A percentile compares a stretch with the other conserved stretches of the same genome.
phyloP scores from a whole-genome alignment of 2,888 invertebrate species.

The Strigamia maritima region DNA sequence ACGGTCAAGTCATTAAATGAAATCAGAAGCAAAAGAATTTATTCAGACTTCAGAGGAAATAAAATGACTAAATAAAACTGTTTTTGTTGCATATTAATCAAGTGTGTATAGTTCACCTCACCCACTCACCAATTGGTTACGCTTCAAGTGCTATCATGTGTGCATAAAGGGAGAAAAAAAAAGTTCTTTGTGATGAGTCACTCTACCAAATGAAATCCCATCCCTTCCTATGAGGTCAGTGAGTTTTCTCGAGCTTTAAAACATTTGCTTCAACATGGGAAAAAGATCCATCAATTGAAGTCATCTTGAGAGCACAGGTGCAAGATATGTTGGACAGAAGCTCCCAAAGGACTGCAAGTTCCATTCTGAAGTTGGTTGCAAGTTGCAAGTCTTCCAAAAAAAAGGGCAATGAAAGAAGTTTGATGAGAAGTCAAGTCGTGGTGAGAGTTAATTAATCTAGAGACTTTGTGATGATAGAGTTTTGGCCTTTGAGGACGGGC shows the following conservation, averaged over 20 bases:
- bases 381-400: background rate
- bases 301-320: conserved; percentile 17
- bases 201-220: conserved; percentile 15
- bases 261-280: conserved; percentile 5
- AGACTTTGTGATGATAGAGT: conserved; percentile 12
- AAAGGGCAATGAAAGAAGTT: conserved; percentile 6
- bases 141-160: conserved; percentile 32
- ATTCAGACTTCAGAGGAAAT: background rate
- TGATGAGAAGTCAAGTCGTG: background rate
- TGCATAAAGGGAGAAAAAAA: background rate
- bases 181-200: conserved; percentile 31
- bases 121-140: conserved; percentile 26
- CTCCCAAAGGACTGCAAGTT: background rate
- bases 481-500: background rate
- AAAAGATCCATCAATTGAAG: conserved; percentile 32
- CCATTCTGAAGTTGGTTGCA: background rate
- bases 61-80: background rate
- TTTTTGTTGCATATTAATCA: conserved; percentile 13
- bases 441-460: conserved; percentile 24
- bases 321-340: background rate
- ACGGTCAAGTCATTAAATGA: conserved; percentile 1
- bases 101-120: conserved; percentile 2
- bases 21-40: conserved; percentile 18
- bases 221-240: conserved; percentile 7
- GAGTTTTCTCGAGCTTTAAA: conserved; percentile 13